Conservation (phyloP, 2,888 invertebrate species). For the Nomada ruficornis region DNA sequence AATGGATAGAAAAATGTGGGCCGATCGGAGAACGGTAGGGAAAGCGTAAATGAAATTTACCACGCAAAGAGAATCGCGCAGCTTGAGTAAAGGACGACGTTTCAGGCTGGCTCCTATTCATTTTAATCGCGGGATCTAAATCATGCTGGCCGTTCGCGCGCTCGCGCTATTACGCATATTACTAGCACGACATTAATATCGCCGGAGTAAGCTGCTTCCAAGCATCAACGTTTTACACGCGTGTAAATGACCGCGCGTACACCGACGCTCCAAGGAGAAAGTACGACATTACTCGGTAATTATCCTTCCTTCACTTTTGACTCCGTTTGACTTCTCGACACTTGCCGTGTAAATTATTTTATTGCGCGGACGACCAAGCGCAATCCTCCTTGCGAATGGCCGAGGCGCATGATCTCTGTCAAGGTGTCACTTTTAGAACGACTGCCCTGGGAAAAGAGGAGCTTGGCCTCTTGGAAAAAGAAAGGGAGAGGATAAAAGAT, state of each 20-base stretch:
- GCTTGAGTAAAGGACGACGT: constrained; percentile 9
- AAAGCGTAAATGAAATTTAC: constrained; percentile 10
- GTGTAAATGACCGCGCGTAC: constrained; percentile 58
- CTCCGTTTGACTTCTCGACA: constrained; percentile 63
- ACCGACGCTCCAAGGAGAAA: constrained; percentile 62
- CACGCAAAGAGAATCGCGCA: neutral
- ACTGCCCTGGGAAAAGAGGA: neutral
- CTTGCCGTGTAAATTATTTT: constrained; percentile 64
- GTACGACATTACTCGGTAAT: constrained; percentile 67
- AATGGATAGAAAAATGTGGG: neutral
- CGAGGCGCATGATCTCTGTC: constrained; percentile 14
- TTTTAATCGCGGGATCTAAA: constrained; percentile 61
- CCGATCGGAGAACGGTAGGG: neutral
- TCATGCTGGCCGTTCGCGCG: constrained; percentile 42
- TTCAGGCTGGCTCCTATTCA: constrained; percentile 38
- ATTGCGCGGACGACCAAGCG: constrained; percentile 4
- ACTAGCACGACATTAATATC: constrained; percentile 66
- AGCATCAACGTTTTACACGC: constrained; percentile 66
- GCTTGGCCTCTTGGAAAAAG: neutral
- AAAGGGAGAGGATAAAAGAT: neutral
- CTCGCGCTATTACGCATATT: constrained; percentile 52
- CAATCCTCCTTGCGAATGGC: neutral
- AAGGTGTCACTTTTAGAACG: neutral
- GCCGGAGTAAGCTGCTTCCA: constrained; percentile 42
- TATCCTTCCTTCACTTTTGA: constrained; percentile 66